Conservation (phyloP, 1,140 invertebrate species). For the Stenopsyche tienmushanensis region DNA sequence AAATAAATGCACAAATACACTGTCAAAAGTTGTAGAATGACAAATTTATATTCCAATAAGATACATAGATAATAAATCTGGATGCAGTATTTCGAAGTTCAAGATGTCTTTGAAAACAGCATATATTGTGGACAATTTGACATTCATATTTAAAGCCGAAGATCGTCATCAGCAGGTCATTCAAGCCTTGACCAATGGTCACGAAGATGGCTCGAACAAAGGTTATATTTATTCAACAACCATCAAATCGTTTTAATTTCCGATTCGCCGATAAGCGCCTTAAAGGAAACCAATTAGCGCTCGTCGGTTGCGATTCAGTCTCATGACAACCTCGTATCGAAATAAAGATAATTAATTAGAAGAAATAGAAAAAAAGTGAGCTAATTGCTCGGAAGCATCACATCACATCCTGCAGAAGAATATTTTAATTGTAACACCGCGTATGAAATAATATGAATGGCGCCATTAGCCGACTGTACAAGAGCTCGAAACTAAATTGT, state of each 20-base stretch:
- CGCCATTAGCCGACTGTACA: slow-evolving; percentile 18
- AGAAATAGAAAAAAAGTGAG: too few species aligned
- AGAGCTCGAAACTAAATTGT: slow-evolving; percentile 23
- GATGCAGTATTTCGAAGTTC: background rate
- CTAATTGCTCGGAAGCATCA: background rate
- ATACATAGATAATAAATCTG: too few species aligned
- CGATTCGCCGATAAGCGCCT: too few species aligned
- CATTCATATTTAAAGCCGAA: background rate
- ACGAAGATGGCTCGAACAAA: background rate
- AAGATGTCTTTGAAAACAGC: background rate
- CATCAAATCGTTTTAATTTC: background rate
- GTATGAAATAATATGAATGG: slow-evolving; percentile 11
- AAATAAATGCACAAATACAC: too few species aligned
- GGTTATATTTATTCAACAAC: background rate
- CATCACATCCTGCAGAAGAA: background rate
- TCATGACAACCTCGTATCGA: too few species aligned
- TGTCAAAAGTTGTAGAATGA: too few species aligned
- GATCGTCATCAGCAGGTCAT: background rate
- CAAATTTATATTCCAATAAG: too few species aligned
- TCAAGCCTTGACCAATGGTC: background rate
- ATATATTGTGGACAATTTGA: background rate
- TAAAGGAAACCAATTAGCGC: too few species aligned
- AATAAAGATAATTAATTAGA: too few species aligned
- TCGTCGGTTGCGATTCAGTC: too few species aligned
- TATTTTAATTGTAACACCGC: background rate